A percentile compares a stretch with the other conserved stretches of the same genome.
These are phyloP conservation scores for Centruroides sculpturatus DNA, from an alignment of 1,140 invertebrate genomes.

Conservation along the genomic window DNA sequence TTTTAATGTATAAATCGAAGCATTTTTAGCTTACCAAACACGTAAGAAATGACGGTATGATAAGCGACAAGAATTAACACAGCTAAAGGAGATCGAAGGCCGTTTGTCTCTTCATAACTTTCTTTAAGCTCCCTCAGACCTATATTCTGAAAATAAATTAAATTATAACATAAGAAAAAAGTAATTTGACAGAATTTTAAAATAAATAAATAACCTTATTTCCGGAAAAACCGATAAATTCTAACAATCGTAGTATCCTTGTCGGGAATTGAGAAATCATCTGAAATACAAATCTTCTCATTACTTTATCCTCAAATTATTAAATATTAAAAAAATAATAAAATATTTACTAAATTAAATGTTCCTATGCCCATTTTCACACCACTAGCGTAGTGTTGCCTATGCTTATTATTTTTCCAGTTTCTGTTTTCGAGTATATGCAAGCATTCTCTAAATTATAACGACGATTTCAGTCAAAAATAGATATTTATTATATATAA, in stretches of 20 bases:
- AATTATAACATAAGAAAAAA: neutral
- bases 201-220: constrained; percentile 52
- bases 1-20: neutral
- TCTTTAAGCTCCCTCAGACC: constrained; percentile 58
- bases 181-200: constrained; percentile 14
- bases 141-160: constrained; percentile 36
- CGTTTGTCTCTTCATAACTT: constrained; percentile 49
- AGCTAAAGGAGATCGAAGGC: constrained; percentile 69
- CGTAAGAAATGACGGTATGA: constrained; percentile 66
- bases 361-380: constrained; percentile 66
- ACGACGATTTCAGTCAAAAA: constrained; percentile 4
- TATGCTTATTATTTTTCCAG: constrained; percentile 32
- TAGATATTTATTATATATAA: too few relatives aligned
- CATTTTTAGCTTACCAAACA: constrained; percentile 37
- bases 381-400: constrained; percentile 78
- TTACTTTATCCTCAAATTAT: too few relatives aligned
- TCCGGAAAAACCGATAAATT: constrained; percentile 89
- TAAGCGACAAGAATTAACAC: constrained; percentile 67
- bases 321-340: too few relatives aligned
- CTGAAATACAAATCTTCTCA: constrained; percentile 27
- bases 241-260: constrained; percentile 69
- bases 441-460: constrained; percentile 57
- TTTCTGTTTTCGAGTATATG: constrained; percentile 66
- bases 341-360: constrained; percentile 60
- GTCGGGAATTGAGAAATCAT: constrained; percentile 83